A percentile compares a stretch with the other conserved stretches of the same genome.
Evolutionary conservation across 1,140 invertebrate genomes (phyloP).

Genomic region (Plodia interpunctella): DNA sequence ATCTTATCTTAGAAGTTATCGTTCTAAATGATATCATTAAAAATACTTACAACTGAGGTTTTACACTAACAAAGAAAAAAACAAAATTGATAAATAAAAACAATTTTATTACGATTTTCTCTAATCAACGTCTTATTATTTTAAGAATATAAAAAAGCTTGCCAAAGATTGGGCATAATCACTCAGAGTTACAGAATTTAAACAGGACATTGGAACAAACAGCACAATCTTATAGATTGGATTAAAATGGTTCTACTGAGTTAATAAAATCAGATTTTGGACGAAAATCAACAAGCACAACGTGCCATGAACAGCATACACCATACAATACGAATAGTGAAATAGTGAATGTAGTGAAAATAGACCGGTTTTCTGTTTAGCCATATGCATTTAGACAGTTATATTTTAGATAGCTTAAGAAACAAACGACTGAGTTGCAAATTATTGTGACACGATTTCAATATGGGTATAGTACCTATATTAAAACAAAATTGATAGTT

Average conservation of each 20-base stretch:
- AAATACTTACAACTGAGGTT: too few relatives aligned
- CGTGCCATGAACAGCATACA: constrained; percentile 33
- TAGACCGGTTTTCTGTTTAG: constrained; percentile 73
- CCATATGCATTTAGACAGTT: constrained; percentile 71
- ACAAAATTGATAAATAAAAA: not conserved
- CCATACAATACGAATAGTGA: constrained; percentile 61
- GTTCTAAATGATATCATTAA: too few relatives aligned
- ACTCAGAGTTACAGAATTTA: too few relatives aligned
- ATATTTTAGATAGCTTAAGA: constrained; percentile 71
- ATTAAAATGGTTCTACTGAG: not conserved
- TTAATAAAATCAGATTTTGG: not conserved
- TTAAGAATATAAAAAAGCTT: too few relatives aligned
- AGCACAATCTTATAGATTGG: too few relatives aligned
- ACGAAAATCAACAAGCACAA: constrained; percentile 29
- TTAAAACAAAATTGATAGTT: not conserved
- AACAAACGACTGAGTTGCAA: constrained; percentile 45
- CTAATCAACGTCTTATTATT: too few relatives aligned
- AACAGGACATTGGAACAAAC: too few relatives aligned
- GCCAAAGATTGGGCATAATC: too few relatives aligned
- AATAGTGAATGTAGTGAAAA: constrained; percentile 69
- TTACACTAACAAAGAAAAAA: too few relatives aligned
- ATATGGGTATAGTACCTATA: too few relatives aligned
- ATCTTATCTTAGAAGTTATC: too few relatives aligned
- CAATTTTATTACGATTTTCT: too few relatives aligned
- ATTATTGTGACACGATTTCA: constrained; percentile 28